Percentiles rank a stretch among this genome's conserved stretches.
phyloP scores from a whole-genome alignment of 2,797 vertebrate species.

The Echiichthys vipera region DNA sequence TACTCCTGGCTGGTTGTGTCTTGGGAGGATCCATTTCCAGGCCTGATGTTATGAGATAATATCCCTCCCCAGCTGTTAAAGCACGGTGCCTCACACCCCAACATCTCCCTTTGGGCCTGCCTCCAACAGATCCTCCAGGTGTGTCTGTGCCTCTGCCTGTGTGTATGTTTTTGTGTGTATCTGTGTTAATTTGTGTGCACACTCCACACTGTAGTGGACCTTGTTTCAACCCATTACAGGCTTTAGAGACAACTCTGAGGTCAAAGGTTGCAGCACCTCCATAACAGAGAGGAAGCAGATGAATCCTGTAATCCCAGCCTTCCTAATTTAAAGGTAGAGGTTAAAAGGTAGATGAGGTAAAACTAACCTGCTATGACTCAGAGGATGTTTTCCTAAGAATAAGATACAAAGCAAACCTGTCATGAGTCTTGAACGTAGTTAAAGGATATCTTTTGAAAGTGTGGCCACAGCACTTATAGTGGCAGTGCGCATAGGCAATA shows the following conservation, averaged over 20 bases:
- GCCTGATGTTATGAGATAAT: constrained; percentile 79
- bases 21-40: constrained; percentile 82
- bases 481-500: background rate
- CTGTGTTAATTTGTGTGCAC: constrained; percentile 52
- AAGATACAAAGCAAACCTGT: constrained; percentile 72
- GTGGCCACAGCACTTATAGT: constrained; percentile 12
- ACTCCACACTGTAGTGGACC: constrained; percentile 35
- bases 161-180: constrained; percentile 33
- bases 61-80: constrained; percentile 84
- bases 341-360: constrained; percentile 76
- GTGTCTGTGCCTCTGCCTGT: constrained; percentile 24
- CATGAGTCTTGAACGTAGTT: constrained; percentile 52
- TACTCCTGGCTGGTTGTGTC: constrained; percentile 71
- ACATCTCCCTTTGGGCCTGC: constrained; percentile 65
- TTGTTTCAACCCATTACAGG: constrained; percentile 69
- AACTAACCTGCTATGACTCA: constrained; percentile 79
- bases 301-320: constrained; percentile 66
- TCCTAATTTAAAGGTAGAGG: constrained; percentile 74
- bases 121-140: constrained; percentile 59
- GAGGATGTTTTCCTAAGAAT: constrained; percentile 75
- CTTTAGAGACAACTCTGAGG: constrained; percentile 67
- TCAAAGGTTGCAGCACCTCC: constrained; percentile 68
- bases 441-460: constrained; percentile 49
- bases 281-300: constrained; percentile 70
- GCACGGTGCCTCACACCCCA: constrained; percentile 77